Base-by-base conservation (phyloP, 2,797 vertebrate species). In the Saxicola maurus region DNA sequence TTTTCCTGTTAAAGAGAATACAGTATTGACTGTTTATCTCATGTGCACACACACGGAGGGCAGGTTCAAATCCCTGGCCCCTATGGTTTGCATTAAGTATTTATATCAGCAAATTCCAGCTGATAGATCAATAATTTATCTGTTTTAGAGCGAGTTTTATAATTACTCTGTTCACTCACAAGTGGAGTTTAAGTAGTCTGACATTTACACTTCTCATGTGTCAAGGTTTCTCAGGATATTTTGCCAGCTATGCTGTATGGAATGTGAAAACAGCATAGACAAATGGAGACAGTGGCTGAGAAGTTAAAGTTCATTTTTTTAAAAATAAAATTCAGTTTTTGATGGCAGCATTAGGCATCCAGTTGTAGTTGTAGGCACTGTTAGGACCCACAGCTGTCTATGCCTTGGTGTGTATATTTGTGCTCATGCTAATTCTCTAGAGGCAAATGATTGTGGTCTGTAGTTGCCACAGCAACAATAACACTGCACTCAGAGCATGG, bases 391-490 rank as follows among this genome's bases (percentile, higher is more conserved):
- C 56, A 81, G 49, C 71, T 78, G 14, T 73, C 79, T 27, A 19
- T 78, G 73, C 42, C 64, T 87, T 68, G 48, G 27, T 59, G 20
- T 59, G 12, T 33, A 13, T 81, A 37, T 86, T 81, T 91, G 79
- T 68, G 76, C 45, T 91, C 38, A 31, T 28, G 55, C 18, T 40
- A 45, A 59, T 82, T 87, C 91, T 74, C 85, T 55, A 5, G 73
- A 78, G 82, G 55, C 46, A 75, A 64, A 87, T 75, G 74, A 25
- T 10, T 86, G 87, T 86, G 60, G 64, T 79, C 42, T 87, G 62
- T 28, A 51, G 87, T 94, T 95, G 82, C 73, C 46, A 67, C 56
- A 83, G 94, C 85, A 87, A 91, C 92, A 75, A 53, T 64, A 91
- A 91, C 82, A 89, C 33, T 33, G 61, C 43, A 18, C 48, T 87